phyloP scores from a whole-genome alignment of 2,113 vertebrate genomes.

The Hystrix cristata region DNA sequence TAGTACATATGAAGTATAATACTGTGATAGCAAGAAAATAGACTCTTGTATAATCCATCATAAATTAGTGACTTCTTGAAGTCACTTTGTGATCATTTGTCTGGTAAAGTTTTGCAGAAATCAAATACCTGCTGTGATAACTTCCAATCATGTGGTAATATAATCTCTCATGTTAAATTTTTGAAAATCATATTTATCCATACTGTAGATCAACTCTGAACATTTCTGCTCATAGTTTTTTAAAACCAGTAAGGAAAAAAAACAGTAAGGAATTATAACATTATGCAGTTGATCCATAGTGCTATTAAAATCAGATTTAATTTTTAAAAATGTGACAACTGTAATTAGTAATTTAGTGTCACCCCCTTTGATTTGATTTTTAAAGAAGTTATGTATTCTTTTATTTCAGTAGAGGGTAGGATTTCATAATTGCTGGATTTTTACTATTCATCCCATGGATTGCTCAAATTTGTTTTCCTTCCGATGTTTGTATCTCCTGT shows the following conservation, averaged over 20 bases:
- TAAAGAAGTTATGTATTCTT: not conserved
- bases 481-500: not conserved
- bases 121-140: not conserved
- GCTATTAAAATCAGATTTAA: not conserved
- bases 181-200: conserved; percentile 18
- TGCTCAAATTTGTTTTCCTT: not conserved
- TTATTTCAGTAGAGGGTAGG: not conserved
- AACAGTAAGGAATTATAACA: not conserved
- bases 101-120: conserved; percentile 21
- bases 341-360: not conserved
- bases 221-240: not conserved
- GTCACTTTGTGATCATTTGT: not conserved
- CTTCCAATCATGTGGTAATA: not conserved
- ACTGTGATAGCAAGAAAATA: not conserved
- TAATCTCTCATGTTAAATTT: conserved; percentile 2
- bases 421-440: not conserved
- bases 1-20: not conserved
- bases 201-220: not conserved
- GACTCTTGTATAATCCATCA: not conserved
- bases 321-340: not conserved
- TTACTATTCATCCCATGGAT: not conserved
- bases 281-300: not conserved
- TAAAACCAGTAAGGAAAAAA: not conserved
- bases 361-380: not conserved
- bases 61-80: not conserved